A percentile compares a stretch with the other conserved stretches of the same genome.
These are phyloP conservation scores for Glandiceps talaboti DNA, from an alignment of 53 echinoderm and acorn worm species.

Conservation along the genomic window DNA sequence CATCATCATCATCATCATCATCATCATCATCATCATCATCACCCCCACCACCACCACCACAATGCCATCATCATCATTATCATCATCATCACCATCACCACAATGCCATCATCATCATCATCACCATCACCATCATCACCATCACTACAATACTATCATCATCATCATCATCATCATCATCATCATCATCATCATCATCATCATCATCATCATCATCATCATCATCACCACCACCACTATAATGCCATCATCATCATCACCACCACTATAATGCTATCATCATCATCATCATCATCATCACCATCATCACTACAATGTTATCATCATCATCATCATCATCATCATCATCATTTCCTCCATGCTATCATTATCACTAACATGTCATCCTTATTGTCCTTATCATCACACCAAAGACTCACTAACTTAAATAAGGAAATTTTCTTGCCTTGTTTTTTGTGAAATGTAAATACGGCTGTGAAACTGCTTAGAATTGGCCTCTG, in stretches of 20 bases:
- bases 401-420: too few species aligned
- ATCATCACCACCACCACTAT: background rate
- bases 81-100: too few species aligned
- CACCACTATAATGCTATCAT: background rate
- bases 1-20: too few species aligned
- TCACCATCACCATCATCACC: too few species aligned
- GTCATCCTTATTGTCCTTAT: background rate
- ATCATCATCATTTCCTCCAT: background rate
- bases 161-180: background rate
- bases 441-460: conserved; percentile 57
- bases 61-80: too few species aligned
- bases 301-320: background rate
- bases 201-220: background rate
- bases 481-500: conserved; percentile 38
- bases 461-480: conserved; percentile 79
- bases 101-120: too few species aligned
- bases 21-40: too few species aligned
- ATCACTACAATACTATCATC: too few species aligned
- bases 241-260: background rate
- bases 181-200: background rate
- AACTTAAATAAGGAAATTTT: too few species aligned
- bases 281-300: background rate
- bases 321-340: background rate
- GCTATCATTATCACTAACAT: background rate
- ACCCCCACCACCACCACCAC: too few species aligned